Conservation (phyloP, 2,797 vertebrate genomes). For the Clarias fuscus region DNA sequence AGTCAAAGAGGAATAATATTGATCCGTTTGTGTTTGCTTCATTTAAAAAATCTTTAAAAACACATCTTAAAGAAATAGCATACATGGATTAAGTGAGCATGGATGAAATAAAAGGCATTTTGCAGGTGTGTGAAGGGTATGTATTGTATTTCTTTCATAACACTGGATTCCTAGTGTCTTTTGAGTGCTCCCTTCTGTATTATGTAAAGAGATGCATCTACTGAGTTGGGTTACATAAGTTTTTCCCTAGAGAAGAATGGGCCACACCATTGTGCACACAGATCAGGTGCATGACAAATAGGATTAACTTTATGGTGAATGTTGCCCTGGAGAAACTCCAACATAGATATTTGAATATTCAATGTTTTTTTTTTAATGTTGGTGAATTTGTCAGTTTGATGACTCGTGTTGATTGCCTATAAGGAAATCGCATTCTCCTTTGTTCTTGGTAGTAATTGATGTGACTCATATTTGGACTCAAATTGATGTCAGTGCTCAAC, state of each 20-base stretch:
- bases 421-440: background rate
- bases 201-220: slow-evolving; percentile 32
- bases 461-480: background rate
- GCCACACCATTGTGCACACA: background rate
- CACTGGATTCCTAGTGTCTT: slow-evolving; percentile 11
- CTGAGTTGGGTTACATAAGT: slow-evolving; percentile 35
- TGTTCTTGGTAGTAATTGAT: background rate
- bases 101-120: background rate
- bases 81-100: background rate
- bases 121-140: slow-evolving; percentile 8
- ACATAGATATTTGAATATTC: background rate
- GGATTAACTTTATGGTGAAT: background rate
- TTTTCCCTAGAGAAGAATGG: slow-evolving; percentile 8
- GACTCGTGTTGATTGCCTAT: background rate
- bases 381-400: background rate
- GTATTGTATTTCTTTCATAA: background rate
- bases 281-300: slow-evolving; percentile 1
- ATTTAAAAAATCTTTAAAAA: background rate
- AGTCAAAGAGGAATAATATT: background rate
- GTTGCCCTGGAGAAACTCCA: background rate
- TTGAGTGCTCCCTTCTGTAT: slow-evolving; percentile 12
- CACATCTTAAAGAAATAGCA: background rate
- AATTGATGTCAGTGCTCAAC: slow-evolving; percentile 1
- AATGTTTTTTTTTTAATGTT: background rate
- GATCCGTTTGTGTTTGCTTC: background rate